These are phyloP conservation scores for Leptinotarsa peninsularis DNA, from an alignment of 2,888 invertebrate species.

Conservation along the genomic window DNA sequence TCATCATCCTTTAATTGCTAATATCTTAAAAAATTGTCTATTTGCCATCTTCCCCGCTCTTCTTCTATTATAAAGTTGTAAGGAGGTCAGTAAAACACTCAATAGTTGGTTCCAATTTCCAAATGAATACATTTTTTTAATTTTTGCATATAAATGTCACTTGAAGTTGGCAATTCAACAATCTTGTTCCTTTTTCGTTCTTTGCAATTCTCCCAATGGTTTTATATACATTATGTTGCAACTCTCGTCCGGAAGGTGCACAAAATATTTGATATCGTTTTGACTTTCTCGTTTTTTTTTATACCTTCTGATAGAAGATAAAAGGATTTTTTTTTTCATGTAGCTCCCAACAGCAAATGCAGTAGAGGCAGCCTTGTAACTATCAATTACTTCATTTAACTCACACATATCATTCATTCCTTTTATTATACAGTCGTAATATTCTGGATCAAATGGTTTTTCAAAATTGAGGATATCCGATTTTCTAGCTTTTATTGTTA, in stretches of 20 bases:
- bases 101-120: conserved; percentile 25
- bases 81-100: conserved; percentile 28
- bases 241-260: conserved; percentile 22
- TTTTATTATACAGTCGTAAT: conserved; percentile 15
- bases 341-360: background rate
- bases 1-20: conserved; percentile 17
- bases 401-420: conserved; percentile 3
- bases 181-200: conserved; percentile 20
- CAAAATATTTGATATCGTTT: conserved; percentile 17
- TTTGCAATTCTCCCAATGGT: conserved; percentile 26
- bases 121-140: conserved; percentile 9
- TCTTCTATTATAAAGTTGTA: conserved; percentile 43
- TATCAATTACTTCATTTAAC: background rate
- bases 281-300: background rate
- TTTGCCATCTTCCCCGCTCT: conserved; percentile 42
- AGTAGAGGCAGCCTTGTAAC: background rate
- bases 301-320: conserved; percentile 16
- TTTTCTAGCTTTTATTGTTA: background rate
- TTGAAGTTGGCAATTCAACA: background rate
- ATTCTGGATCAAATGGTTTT: conserved; percentile 1
- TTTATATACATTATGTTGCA: conserved; percentile 18
- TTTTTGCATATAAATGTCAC: conserved; percentile 18
- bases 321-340: conserved; percentile 14
- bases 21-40: conserved; percentile 28
- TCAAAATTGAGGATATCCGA: conserved; percentile 20